These are phyloP conservation scores for Alexandromys fortis DNA, from an alignment of 2,113 vertebrate genomes.

Conservation along the genomic window DNA sequence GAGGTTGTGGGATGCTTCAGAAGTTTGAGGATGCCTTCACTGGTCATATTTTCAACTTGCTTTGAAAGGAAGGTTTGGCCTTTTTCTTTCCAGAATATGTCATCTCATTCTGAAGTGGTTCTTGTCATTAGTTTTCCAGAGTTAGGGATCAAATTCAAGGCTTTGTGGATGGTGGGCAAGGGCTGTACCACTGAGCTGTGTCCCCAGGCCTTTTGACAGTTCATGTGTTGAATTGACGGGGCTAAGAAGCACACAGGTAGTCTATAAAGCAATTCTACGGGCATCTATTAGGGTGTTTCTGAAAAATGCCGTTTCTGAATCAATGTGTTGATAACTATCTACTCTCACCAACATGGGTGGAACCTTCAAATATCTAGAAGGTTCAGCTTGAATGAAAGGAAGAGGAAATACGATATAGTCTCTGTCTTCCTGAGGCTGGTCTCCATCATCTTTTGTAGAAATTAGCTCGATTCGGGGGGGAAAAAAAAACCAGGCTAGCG, in stretches of 20 bases:
- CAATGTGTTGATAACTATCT: not conserved
- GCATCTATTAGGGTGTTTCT: not conserved
- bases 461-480: no score
- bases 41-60: not conserved
- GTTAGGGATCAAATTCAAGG: not conserved
- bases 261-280: not conserved
- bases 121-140: not conserved
- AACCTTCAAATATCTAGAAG: not conserved
- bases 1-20: not conserved
- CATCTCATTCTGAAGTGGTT: not conserved
- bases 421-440: not conserved
- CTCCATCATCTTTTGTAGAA: not conserved
- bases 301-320: not conserved
- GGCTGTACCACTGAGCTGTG: not conserved
- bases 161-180: not conserved
- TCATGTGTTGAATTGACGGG: not conserved
- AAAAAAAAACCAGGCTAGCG: no score
- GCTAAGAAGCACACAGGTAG: not conserved
- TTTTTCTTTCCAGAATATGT: not conserved
- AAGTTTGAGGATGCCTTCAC: not conserved
- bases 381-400: not conserved
- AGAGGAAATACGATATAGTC: accelerated
- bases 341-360: not conserved
- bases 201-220: not conserved
- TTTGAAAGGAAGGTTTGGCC: not conserved